Base-by-base conservation (phyloP, 2,113 vertebrate genomes). In the Alces alces region DNA sequence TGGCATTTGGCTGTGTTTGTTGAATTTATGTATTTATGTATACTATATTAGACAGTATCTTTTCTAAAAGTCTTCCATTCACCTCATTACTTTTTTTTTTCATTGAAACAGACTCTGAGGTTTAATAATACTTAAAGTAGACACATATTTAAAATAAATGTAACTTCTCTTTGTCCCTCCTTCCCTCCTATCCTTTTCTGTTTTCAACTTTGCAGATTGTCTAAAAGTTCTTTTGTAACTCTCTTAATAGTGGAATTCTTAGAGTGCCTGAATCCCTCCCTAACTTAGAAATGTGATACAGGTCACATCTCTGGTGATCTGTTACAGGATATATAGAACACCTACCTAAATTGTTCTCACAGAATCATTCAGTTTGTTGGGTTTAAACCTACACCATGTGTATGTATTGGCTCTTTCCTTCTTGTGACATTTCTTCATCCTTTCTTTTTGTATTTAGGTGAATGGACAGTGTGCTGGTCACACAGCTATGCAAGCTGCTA, bases 381-480 rank as follows among this genome's bases (percentile, higher is more conserved):
- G 60, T 82, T 94, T 83, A 91, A 91, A 84, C 50, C 23, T 90
- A 15, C 0, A 84, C 16, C 92, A 2, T 52, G 14, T 91, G 30
- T 52, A 39, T 88, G 25, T 85, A 33, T 78, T 87, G 79, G 1
- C n/a, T 95, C 2, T 92, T 91, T 91, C 39, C 89, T 25, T 83
- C 33, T 92, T 95, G 7, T 96, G 64, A 85, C 23, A 39, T 23
- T 95, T 10, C 10, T 96, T 98, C 58, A 57, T 66, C 17, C 5
- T 86, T 58, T 11, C 55, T 90, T 96, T 57, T 87, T 86, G 84
- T 84, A 97, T 98, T 14, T 98, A 99, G 99, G 99, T 99, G 97
- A 99, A 99, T 7, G 99, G 99, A 7, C 99, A 99, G 33, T 99
- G 99, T 98, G 99, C 99, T 98, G 99, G 99, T 97, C 99, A 99